Base-by-base conservation (phyloP, 2,797 vertebrate species). In the Gorsachius magnificus region DNA sequence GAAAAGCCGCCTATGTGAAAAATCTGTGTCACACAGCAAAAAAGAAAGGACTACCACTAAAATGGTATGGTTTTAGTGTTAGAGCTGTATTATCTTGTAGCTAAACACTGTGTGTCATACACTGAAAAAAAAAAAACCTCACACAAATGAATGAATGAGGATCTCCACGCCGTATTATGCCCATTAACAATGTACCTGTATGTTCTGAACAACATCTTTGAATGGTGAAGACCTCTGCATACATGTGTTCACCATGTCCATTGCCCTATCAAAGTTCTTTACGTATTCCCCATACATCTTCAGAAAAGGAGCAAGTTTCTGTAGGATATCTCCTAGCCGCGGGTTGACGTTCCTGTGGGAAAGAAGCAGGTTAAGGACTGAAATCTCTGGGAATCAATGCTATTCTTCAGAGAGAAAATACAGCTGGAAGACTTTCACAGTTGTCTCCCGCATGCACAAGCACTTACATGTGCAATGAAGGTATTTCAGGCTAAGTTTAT, bases 221-320 rank as follows among this genome's bases (percentile, higher is more conserved):
- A 99, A 99, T 17, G 98, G 95, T 8, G 98, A 98, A 1, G 99
- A 99, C 19, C 99, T 98, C 97, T 99, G 99, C 21, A 98, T 99
- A 98, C 99, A 99, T 0, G 98, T 98, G 97, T 98, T 99, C 95
- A 99, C 99, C 96, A 99, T 96, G 93, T 99, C 99, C 99, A 99
- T 98, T 6, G 99, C 98, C 71, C 99, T 98, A 95, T 99, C 99
- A 19, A 99, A 99, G 98, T 99, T 99, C 98, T 99, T 99, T 61
- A 99, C 99, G 6, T 99, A 99, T 92, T 99, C 99, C 46, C 99
- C 99, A 8, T 99, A 99, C 99, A 99, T 99, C 98, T 99, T 99
- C 98, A 99, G 98, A 89, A 99, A 99, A 0, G 99, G 99, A 90
- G 99, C 99, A 83, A 99, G 98, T 96, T 99, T 99, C 98, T 99